Percentiles rank a stretch among this genome's conserved stretches.
phyloP scores from a whole-genome alignment of 2,888 invertebrate genomes.

The Podabrus alpinus region DNA sequence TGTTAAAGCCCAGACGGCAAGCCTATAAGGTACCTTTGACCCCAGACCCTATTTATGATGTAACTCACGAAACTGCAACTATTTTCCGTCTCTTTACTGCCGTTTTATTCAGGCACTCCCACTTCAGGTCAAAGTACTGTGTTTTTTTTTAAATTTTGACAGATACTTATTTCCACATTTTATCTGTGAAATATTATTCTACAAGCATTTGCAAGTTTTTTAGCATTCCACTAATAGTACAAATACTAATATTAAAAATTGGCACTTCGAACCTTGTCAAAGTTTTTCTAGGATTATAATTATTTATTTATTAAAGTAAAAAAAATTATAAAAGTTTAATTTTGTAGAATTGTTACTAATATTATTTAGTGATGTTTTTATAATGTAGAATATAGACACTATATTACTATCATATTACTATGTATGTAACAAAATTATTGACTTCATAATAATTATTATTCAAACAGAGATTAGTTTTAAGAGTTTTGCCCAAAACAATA shows the following conservation, averaged over 20 bases:
- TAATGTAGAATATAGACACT: no score
- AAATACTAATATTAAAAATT: background rate
- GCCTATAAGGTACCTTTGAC: conserved; percentile 33
- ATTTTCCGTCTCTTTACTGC: conserved; percentile 14
- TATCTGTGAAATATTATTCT: background rate
- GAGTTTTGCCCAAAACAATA: no score
- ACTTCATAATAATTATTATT: no score
- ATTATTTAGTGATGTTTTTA: no score
- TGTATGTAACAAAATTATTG: no score
- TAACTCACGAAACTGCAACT: conserved; percentile 33
- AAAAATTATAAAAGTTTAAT: background rate
- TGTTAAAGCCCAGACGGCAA: conserved; percentile 23
- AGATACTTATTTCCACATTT: background rate
- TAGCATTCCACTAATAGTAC: background rate
- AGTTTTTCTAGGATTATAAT: background rate
- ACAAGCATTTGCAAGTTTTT: background rate
- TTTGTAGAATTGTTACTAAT: no score
- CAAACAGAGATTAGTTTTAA: no score
- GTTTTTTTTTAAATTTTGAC: conserved; percentile 3
- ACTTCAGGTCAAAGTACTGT: conserved; percentile 16
- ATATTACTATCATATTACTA: no score
- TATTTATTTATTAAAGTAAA: no score
- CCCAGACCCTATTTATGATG: conserved; percentile 33
- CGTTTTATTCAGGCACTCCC: conserved; percentile 18
- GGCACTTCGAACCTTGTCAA: background rate